A percentile compares a stretch with the other conserved stretches of the same genome.
These are phyloP conservation scores for Sminthurinus signatus DNA, from an alignment of 1,140 invertebrate species.

Conservation along the genomic window DNA sequence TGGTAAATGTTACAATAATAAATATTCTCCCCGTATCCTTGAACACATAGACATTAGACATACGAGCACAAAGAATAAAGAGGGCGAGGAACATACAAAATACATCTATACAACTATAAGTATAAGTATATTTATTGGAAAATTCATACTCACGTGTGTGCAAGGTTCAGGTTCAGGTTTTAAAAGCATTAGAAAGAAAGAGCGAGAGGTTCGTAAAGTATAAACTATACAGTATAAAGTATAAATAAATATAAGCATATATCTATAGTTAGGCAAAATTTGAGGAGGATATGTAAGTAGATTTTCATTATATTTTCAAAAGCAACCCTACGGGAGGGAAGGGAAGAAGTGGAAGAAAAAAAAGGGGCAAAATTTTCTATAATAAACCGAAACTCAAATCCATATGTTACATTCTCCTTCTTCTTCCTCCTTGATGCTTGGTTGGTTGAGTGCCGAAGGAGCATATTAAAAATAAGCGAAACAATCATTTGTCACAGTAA, in stretches of 20 bases:
- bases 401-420: conserved; percentile 17
- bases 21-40: no score
- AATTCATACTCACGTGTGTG: background rate
- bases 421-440: background rate
- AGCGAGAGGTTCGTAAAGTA: background rate
- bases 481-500: conserved; percentile 32
- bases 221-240: no score
- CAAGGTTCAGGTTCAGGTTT: background rate
- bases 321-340: background rate
- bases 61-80: no score
- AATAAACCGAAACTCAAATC: conserved; percentile 19
- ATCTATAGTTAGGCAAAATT: no score
- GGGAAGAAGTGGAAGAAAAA: background rate
- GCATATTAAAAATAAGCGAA: conserved; percentile 29
- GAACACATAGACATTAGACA: no score
- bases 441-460: conserved; percentile 9
- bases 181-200: background rate
- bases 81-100: background rate
- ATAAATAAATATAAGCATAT: no score
- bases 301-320: no score
- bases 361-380: conserved; percentile 11
- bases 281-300: no score
- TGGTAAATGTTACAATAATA: no score
- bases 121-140: no score
- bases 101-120: no score